Conservation (phyloP, 1,140 invertebrate species). For the Lasaia peninsularis region DNA sequence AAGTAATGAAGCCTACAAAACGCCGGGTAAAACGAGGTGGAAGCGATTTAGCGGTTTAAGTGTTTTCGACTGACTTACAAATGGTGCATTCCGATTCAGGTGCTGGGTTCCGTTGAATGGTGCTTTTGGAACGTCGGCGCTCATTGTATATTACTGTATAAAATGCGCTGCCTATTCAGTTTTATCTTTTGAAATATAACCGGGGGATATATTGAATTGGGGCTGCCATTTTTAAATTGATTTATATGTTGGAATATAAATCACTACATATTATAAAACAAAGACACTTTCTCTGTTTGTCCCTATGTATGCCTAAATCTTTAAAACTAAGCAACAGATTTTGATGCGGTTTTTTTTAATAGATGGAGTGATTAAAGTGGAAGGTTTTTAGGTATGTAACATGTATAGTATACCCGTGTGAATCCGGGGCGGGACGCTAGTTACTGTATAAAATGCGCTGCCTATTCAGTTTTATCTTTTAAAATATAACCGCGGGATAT, state of each 20-base stretch:
- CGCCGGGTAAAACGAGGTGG: conserved; percentile 23
- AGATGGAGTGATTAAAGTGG: too few species aligned
- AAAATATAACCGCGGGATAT: neutral
- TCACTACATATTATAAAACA: too few species aligned
- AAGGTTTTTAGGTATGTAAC: too few species aligned
- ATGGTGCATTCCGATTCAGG: conserved; percentile 23
- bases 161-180: neutral
- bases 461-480: conserved; percentile 8
- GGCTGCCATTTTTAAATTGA: neutral
- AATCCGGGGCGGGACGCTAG: too few species aligned
- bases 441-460: conserved; percentile 6
- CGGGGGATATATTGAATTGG: neutral
- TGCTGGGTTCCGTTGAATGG: conserved; percentile 4
- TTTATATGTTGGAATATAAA: too few species aligned
- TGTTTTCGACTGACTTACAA: conserved; percentile 27
- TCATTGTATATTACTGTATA: conserved; percentile 13
- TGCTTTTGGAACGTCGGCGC: conserved; percentile 3
- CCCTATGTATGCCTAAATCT: too few species aligned
- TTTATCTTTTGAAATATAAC: conserved; percentile 11
- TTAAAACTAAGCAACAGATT: too few species aligned
- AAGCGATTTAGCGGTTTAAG: conserved; percentile 29
- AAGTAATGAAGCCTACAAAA: conserved; percentile 33
- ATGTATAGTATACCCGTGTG: too few species aligned
- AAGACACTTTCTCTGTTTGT: too few species aligned
- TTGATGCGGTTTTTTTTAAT: too few species aligned